Percentiles rank a stretch among this genome's conserved stretches.
phyloP scores from a whole-genome alignment of 2,113 vertebrate genomes.

The Osmerus eperlanus region DNA sequence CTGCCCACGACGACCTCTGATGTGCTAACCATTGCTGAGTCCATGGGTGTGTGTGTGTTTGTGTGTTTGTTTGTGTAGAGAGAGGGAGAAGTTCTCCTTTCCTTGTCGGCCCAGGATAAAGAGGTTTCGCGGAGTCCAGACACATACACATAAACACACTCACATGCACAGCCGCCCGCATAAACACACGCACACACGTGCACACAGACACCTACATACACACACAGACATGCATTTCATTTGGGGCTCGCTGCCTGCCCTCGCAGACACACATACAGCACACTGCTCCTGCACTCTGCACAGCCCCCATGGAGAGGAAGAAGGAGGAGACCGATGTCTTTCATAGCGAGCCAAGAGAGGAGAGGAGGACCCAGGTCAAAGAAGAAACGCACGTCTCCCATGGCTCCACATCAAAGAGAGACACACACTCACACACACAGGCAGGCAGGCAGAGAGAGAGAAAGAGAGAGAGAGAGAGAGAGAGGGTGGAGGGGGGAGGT shows the following conservation, averaged over 20 bases:
- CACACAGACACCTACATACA: constrained; percentile 26
- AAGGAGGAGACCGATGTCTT: constrained; percentile 39
- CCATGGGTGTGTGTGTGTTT: constrained; percentile 35
- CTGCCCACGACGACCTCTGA: constrained; percentile 68
- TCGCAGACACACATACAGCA: constrained; percentile 34
- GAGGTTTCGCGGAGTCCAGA: constrained; percentile 38
- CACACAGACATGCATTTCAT: constrained; percentile 35
- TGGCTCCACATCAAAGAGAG: constrained; percentile 72
- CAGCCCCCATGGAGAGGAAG: background rate
- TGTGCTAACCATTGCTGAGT: constrained; percentile 63
- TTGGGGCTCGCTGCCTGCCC: constrained; percentile 37
- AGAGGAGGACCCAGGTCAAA: constrained; percentile 53
- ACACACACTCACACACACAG: constrained; percentile 20
- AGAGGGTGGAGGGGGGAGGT: too few relatives aligned
- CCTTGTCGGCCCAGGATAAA: constrained; percentile 52
- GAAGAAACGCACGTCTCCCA: constrained; percentile 37
- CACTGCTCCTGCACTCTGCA: constrained; percentile 1
- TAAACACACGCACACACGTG: constrained; percentile 13
- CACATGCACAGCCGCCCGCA: constrained; percentile 28
- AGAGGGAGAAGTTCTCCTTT: constrained; percentile 35
- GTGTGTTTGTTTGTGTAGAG: constrained; percentile 4
- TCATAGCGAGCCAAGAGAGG: constrained; percentile 62
- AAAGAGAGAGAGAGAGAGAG: background rate
- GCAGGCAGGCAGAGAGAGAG: constrained; percentile 9
- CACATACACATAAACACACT: constrained; percentile 17